Evolutionary conservation across 2,113 vertebrate genomes (phyloP), one percentile per base, ranked within the genome.

Genomic region (Lasiurus cinereus): DNA sequence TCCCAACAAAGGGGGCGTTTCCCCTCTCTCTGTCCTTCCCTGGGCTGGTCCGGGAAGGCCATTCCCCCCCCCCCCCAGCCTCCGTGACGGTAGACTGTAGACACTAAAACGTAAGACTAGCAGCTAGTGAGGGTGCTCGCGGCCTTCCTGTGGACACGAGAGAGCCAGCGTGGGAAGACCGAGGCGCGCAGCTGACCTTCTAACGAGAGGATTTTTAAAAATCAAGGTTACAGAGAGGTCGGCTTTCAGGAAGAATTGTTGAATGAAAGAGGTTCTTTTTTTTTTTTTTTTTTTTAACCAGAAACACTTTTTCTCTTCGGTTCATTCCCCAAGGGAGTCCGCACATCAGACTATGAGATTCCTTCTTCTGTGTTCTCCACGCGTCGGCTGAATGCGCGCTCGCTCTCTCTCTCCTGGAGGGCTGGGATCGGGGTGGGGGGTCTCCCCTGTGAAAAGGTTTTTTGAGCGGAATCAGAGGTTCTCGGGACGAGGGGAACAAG

Each of bases 81-180:
- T 93, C 95, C 91, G 79, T 96, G 86, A 80, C 76, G 1, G 8
- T 59, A 97, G 94, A 80, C 6, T 88, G 54, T 96, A 97, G 96
- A 86, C 98, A 94, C 78, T 70, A 97, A 96, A 96, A 95, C 3
- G 79, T 90, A 97, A 97, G 97, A 95, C 48, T 91, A 96, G 98
- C 79, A 62, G 84, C 29, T 91, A 95, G 97, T 83, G 79, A 78
- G 78, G 21, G 67, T 97, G 80, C 27, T 88, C 77, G 0, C 13
- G 27, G 24, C 92, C 89, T 91, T 62, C 77, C 72, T 78, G 54
- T 73, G 70, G 62, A 97, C 97, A 95, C 89, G 29, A 89, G 91
- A 93, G 22, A 92, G 2, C 33, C 91, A 86, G 90, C 94, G 7
- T 88, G 50, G 62, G 56, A 90, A 94, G 56, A 12, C 73, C 22